A percentile compares a stretch with the other conserved stretches of the same genome.
Evolutionary conservation across 2,797 vertebrate species (phyloP).

Genomic region (Pangasius djambal): DNA sequence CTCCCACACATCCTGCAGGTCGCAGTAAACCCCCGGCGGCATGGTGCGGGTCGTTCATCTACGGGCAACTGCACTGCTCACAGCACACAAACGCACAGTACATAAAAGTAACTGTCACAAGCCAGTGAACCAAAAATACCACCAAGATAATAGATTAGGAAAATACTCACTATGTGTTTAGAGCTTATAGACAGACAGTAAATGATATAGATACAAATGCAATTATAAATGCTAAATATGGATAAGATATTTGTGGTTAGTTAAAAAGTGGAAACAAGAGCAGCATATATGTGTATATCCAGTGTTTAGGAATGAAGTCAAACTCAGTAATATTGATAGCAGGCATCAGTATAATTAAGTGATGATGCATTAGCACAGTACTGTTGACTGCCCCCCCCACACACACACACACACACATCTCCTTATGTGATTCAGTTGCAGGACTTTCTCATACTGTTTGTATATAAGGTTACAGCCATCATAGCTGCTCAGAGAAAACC

Average conservation of each 20-base stretch:
- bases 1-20: constrained; percentile 93
- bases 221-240: not conserved
- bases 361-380: constrained; percentile 10
- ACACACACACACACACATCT: not conserved
- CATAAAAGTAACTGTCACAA: constrained; percentile 27
- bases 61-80: constrained; percentile 73
- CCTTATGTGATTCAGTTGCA: not conserved
- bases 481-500: not conserved
- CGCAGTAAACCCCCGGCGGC: constrained; percentile 94
- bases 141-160: not conserved
- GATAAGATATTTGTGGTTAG: not conserved
- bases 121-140: constrained; percentile 18
- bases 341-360: constrained; percentile 19
- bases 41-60: constrained; percentile 83
- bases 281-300: not conserved
- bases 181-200: not conserved
- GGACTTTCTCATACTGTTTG: constrained; percentile 30
- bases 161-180: not conserved
- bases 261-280: not conserved
- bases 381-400: not conserved
- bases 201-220: not conserved
- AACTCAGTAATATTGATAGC: not conserved
- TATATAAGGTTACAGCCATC: constrained; percentile 34
- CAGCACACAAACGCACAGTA: constrained; percentile 36
- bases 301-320: not conserved